A percentile compares a stretch with the other conserved stretches of the same genome.
Evolutionary conservation across 2,888 invertebrate genomes (phyloP).

Genomic region (Diaphora mendica): DNA sequence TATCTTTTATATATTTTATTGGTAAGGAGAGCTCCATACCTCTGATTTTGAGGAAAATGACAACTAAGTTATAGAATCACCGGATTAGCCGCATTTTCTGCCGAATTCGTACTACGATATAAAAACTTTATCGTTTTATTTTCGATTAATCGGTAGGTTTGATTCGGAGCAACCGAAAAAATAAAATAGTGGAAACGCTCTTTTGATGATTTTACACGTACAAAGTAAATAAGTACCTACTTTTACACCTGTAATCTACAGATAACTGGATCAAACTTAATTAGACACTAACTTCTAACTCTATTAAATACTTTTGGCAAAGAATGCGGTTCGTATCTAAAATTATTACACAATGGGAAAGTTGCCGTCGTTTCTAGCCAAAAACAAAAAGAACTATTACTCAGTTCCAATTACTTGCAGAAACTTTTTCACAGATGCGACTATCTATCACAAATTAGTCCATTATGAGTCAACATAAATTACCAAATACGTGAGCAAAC

Average conservation of each 20-base stretch:
- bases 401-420: conserved; percentile 2
- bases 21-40: background rate
- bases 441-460: background rate
- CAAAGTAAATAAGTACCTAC: background rate
- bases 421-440: background rate
- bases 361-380: background rate
- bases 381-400: background rate
- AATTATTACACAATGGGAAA: background rate
- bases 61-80: background rate
- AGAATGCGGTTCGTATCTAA: background rate
- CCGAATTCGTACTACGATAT: background rate
- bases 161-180: background rate
- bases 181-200: background rate
- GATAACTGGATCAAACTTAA: background rate
- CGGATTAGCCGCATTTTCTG: background rate
- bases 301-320: background rate
- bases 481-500: background rate
- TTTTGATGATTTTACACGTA: background rate
- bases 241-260: too few species aligned
- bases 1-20: background rate
- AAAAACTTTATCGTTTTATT: background rate
- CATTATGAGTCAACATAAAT: background rate
- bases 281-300: background rate
- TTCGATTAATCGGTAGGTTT: background rate
- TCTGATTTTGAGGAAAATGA: background rate